These are phyloP conservation scores for Andrena haemorrhoa DNA, from an alignment of 2,888 invertebrate species.

Conservation along the genomic window DNA sequence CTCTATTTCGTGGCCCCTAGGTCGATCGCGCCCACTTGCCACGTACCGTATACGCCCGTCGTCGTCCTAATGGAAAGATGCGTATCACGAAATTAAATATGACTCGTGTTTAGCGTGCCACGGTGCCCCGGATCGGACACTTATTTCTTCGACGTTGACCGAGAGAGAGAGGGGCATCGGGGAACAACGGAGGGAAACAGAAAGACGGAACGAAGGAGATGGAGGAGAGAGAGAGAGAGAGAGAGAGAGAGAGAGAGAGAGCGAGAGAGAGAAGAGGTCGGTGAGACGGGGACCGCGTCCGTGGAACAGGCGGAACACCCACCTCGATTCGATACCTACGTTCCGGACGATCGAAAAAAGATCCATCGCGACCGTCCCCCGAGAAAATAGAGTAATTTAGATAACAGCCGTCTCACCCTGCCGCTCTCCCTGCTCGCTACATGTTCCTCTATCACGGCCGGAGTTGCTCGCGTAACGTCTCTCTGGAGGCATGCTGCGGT, in stretches of 20 bases:
- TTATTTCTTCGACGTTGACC: conserved; percentile 29
- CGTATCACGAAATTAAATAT: conserved; percentile 71
- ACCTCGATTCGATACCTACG: conserved; percentile 74
- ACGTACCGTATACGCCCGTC: neutral
- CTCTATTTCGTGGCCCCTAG: no score
- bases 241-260: no score
- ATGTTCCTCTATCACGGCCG: conserved; percentile 35
- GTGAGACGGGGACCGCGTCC: conserved; percentile 17
- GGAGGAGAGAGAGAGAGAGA: neutral
- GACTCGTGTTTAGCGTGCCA: conserved; percentile 61
- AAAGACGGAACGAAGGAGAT: conserved; percentile 6
- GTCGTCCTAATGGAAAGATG: conserved; percentile 48
- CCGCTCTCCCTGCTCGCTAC: neutral
- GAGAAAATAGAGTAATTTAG: conserved; percentile 78
- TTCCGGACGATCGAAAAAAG: conserved; percentile 65
- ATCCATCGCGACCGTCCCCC: conserved; percentile 61
- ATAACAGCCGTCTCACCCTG: conserved; percentile 67
- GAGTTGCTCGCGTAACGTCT: conserved; percentile 50
- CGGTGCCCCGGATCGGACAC: conserved; percentile 21
- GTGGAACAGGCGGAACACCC: conserved; percentile 74
- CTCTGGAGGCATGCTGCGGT: conserved; percentile 44
- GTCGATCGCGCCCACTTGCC: neutral
- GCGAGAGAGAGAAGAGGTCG: neutral
- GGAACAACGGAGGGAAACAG: neutral
- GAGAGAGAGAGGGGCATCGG: neutral